Conservation (phyloP, 30 jellyfish, hydroid and myxozoan genomes). For the Morbakka virulenta region DNA sequence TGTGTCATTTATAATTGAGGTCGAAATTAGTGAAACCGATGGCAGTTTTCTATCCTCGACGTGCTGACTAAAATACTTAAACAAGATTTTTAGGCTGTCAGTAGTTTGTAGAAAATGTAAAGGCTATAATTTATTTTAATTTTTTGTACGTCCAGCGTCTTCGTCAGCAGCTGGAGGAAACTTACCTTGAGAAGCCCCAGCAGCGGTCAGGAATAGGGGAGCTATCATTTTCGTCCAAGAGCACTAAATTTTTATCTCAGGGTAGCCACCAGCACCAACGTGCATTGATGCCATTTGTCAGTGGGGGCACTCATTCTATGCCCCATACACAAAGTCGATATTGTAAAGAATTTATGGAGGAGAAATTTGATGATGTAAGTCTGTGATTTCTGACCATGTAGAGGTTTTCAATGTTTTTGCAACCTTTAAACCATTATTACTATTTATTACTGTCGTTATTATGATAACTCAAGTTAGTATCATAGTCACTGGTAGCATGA, state of each 20-base stretch:
- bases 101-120: no score
- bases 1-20: no score
- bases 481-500: no score
- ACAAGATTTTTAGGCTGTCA: no score
- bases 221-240: slow-evolving; percentile 51
- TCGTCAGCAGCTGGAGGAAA: slow-evolving; percentile 91
- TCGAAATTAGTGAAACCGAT: no score
- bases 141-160: slow-evolving; percentile 42
- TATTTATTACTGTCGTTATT: no score
- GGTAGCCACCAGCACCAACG: slow-evolving; percentile 84
- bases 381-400: no score
- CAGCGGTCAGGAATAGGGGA: slow-evolving; percentile 34
- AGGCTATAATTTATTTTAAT: background rate
- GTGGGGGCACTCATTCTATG: slow-evolving; percentile 66
- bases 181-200: slow-evolving; percentile 65
- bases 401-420: no score
- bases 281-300: slow-evolving; percentile 61
- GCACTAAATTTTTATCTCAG: slow-evolving; percentile 55
- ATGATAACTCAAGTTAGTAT: no score
- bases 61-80: no score
- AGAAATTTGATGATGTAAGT: slow-evolving; percentile 77
- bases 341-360: slow-evolving; percentile 92
- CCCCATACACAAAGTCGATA: slow-evolving; percentile 90
- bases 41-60: no score
- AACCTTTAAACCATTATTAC: no score